phyloP scores from a whole-genome alignment of 1,140 invertebrate species.

The Potamilus streckersoni region DNA sequence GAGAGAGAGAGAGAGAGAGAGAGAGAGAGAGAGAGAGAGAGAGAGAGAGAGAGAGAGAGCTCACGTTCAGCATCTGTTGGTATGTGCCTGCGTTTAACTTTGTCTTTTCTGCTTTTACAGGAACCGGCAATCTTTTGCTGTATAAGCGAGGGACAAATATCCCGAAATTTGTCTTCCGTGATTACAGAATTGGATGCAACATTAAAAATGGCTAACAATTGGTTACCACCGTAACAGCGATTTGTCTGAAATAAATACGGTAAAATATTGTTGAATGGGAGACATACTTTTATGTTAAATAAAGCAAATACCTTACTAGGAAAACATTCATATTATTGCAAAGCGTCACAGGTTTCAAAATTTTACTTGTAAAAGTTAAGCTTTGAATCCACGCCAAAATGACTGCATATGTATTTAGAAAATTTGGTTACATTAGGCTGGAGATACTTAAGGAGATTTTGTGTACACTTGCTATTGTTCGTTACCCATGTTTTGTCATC shows the following conservation, averaged over 20 bases:
- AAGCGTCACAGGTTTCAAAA: too few relatives aligned
- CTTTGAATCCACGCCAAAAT: too few relatives aligned
- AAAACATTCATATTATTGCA: too few relatives aligned
- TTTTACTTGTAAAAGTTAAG: too few relatives aligned
- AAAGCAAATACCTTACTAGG: too few relatives aligned
- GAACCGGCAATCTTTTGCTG: constrained; percentile 25
- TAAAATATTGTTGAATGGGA: too few relatives aligned
- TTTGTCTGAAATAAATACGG: constrained; percentile 15
- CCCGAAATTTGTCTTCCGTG: constrained; percentile 18
- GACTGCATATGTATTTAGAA: too few relatives aligned
- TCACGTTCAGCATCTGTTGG: constrained; percentile 29
- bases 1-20: neutral
- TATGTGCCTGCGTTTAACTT: neutral
- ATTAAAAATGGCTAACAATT: constrained; percentile 31
- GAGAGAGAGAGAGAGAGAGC: neutral
- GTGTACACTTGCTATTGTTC: neutral
- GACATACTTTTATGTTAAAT: too few relatives aligned
- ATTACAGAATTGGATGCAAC: neutral
- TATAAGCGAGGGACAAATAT: constrained; percentile 35
- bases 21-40: too few relatives aligned
- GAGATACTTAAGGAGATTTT: too few relatives aligned
- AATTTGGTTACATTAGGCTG: too few relatives aligned
- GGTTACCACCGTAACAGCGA: constrained; percentile 30
- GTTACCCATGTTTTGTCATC: too few relatives aligned
- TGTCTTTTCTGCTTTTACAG: neutral